Base-by-base conservation (phyloP, 2,888 invertebrate species). In the Trichogramma evanescens region DNA sequence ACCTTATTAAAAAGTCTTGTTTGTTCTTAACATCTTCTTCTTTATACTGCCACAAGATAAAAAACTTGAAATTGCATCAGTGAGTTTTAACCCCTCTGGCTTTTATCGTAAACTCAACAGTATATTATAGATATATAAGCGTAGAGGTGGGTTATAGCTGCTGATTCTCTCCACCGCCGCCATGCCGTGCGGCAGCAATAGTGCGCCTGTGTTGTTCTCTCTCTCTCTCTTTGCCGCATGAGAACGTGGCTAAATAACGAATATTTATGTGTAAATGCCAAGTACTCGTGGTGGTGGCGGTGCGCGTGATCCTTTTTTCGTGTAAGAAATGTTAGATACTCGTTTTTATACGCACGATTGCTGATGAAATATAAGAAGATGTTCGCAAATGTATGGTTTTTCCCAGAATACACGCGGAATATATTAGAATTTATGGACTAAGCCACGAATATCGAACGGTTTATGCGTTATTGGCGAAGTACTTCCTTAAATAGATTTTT, bases 1-100 rank as follows among this genome's bases (percentile, higher is more conserved):
- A 26, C 26, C 58, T 62, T 62, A 62, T 62, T 58, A 62, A 62
- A 62, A 62, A 62, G 56, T 61, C 61, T 10, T 46, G 50, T 50
- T 56, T 57, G 46, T 50, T 54, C 57, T 50, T 50, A 61, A 57
- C 42, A 10, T 50, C 57, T 26, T 43, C 10, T 38, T 5, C 42
- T 39, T 4, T 54, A 53, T 26, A 43, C 56, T 50, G 62, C 52
- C 55, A 49, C 43, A 53, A 56, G 55, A 49, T 58, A 13, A 52
- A 58, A 62, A 62, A 62, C 55, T 62, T 62, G 55, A 58, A 62
- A 62, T 62, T 58, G 58, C 58, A 62, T 62, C 58, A 56, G 62
- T 44, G 51, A 58, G 49, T 62, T 58, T 52, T 43, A 43, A 58
- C 49, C 26, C 10, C 48, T 48, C 6, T 48, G 13, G 51, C 60